Evolutionary conservation across 1,140 invertebrate species (phyloP).

Genomic region (Dendrolimus punctatus): DNA sequence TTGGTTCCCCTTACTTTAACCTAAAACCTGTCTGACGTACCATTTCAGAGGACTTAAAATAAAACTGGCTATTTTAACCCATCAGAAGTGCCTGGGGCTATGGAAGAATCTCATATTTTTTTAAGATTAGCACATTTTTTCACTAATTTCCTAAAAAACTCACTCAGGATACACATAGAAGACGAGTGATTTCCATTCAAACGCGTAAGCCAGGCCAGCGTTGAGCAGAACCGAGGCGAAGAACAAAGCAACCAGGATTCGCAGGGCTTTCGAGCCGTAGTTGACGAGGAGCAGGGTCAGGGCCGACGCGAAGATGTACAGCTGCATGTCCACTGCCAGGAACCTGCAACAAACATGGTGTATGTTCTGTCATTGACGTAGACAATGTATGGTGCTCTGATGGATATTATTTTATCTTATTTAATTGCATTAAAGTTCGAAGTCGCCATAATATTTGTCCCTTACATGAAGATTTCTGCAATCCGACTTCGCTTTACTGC

Average conservation of each 20-base stretch:
- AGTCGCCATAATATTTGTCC: too few relatives aligned
- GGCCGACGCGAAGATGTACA: constrained; percentile 9
- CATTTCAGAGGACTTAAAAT: too few relatives aligned
- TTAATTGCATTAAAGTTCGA: too few relatives aligned
- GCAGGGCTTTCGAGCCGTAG: constrained; percentile 3
- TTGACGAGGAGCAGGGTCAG: constrained; percentile 10
- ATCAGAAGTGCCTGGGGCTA: too few relatives aligned
- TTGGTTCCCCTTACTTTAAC: too few relatives aligned
- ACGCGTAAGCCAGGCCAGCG: constrained; percentile 11
- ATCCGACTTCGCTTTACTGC: too few relatives aligned
- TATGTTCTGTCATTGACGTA: neutral
- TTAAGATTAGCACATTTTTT: too few relatives aligned
- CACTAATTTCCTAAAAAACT: constrained; percentile 1
- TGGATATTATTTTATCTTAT: too few relatives aligned
- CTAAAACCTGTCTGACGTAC: too few relatives aligned
- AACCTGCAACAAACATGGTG: constrained; percentile 9
- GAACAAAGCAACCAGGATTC: constrained; percentile 7
- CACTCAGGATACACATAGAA: constrained; percentile 16
- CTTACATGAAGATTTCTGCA: too few relatives aligned
- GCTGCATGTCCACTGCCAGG: constrained; percentile 23
- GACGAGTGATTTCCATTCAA: constrained; percentile 16
- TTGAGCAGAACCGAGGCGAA: constrained; percentile 7
- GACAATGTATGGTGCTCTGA: too few relatives aligned
- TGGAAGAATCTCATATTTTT: too few relatives aligned
- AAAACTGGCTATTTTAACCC: neutral